Conservation (phyloP, 2,113 vertebrate species). For the Oenanthe oenanthe region DNA sequence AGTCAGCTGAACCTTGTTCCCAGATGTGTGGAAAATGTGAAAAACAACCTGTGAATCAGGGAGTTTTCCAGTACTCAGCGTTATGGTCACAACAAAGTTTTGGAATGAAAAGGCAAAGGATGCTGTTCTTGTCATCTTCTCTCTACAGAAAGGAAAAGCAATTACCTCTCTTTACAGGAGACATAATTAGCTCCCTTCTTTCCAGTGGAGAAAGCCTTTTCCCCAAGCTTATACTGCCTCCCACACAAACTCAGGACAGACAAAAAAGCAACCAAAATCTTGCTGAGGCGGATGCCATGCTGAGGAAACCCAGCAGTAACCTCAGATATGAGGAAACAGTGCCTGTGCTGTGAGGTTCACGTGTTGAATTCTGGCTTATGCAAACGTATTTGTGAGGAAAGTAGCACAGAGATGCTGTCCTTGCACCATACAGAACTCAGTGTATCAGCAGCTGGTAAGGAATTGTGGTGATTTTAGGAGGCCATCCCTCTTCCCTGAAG, state of each 20-base stretch:
- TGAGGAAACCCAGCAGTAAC: not conserved
- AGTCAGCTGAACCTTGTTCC: conserved; percentile 39
- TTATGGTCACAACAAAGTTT: not conserved
- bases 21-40: conserved; percentile 9
- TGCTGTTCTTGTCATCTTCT: conserved; percentile 4
- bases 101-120: conserved; percentile 46
- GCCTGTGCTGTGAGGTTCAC: not conserved
- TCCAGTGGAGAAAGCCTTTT: conserved; percentile 16
- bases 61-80: conserved; percentile 29
- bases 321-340: not conserved
- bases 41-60: not conserved
- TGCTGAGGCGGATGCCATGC: not conserved
- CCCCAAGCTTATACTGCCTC: not conserved
- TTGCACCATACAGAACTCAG: not conserved
- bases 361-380: not conserved
- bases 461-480: not conserved
- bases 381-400: not conserved
- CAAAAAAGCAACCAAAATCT: not conserved
- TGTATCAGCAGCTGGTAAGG: not conserved
- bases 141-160: conserved; percentile 20
- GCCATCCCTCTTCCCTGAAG: not conserved
- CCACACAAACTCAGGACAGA: not conserved
- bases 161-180: not conserved
- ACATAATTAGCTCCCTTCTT: conserved; percentile 33
- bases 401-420: not conserved